Percentiles rank a stretch among this genome's conserved stretches.
Conservation (phyloP, 2,888 invertebrate species). For the Clitarchus hookeri region DNA sequence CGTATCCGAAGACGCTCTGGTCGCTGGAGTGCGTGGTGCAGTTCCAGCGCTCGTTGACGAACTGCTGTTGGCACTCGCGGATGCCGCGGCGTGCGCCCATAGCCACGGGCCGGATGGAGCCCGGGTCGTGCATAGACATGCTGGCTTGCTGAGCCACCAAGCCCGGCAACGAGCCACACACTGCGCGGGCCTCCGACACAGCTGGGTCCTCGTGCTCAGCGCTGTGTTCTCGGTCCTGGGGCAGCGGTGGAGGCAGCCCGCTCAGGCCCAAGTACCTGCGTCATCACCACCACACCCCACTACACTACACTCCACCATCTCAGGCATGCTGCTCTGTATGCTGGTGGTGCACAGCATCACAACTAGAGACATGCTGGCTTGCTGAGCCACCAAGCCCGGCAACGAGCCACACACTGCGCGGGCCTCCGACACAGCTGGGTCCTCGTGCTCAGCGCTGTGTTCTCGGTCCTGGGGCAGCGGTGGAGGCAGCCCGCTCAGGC, state of each 20-base stretch:
- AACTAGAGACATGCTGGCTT: constrained; percentile 56
- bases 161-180: constrained; percentile 51
- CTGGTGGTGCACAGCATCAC: no score
- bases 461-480: constrained; percentile 42
- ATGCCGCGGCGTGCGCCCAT: constrained; percentile 60
- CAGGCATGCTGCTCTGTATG: no score
- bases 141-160: constrained; percentile 53
- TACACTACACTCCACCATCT: no score
- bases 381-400: constrained; percentile 52
- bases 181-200: constrained; percentile 45
- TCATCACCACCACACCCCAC: neutral
- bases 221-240: constrained; percentile 43
- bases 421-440: constrained; percentile 45
- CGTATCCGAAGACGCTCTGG: constrained; percentile 57
- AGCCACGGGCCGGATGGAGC: constrained; percentile 58
- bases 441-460: constrained; percentile 42
- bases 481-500: constrained; percentile 48
- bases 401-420: constrained; percentile 50
- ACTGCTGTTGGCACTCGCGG: constrained; percentile 61
- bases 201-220: constrained; percentile 43
- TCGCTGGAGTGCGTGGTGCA: constrained; percentile 55
- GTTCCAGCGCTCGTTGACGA: constrained; percentile 62
- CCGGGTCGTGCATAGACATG: constrained; percentile 57
- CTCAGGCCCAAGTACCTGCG: constrained; percentile 51
- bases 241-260: constrained; percentile 44